Evolutionary conservation across 2,888 invertebrate species (phyloP).

Genomic region (Exephanes ischioxanthus): DNA sequence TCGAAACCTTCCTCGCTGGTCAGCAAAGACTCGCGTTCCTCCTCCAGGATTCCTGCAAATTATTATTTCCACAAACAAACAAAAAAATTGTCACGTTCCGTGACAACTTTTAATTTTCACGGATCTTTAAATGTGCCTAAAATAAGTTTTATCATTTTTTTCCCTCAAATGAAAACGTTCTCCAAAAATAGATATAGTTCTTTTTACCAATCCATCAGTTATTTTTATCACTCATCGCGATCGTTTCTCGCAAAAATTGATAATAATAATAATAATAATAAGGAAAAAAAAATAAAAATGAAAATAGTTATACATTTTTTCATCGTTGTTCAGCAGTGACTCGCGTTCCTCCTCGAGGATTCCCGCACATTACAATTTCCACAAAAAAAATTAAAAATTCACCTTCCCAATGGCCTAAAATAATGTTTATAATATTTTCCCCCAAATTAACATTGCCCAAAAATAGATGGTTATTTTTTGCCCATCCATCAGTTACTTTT

Average conservation of each 20-base stretch:
- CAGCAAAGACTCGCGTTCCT: conserved; percentile 62
- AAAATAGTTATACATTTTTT: background rate
- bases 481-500: background rate
- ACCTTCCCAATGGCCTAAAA: too few relatives aligned
- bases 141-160: too few relatives aligned
- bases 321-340: conserved; percentile 56
- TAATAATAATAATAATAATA: background rate
- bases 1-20: conserved; percentile 39
- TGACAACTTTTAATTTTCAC: too few relatives aligned
- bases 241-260: background rate
- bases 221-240: background rate
- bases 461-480: background rate
- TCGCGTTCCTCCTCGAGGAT: conserved; percentile 61
- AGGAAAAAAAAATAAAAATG: too few relatives aligned
- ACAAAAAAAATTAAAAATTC: background rate
- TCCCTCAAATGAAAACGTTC: too few relatives aligned
- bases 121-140: too few relatives aligned
- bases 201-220: background rate
- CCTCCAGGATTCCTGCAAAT: conserved; percentile 51
- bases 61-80: background rate
- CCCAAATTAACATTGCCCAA: background rate
- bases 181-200: background rate
- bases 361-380: conserved; percentile 13
- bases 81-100: too few relatives aligned
- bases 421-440: too few relatives aligned